Evolutionary conservation across 1,140 invertebrate species (phyloP), one percentile per base, ranked within the genome.

Genomic region (Drosophila obscura): DNA sequence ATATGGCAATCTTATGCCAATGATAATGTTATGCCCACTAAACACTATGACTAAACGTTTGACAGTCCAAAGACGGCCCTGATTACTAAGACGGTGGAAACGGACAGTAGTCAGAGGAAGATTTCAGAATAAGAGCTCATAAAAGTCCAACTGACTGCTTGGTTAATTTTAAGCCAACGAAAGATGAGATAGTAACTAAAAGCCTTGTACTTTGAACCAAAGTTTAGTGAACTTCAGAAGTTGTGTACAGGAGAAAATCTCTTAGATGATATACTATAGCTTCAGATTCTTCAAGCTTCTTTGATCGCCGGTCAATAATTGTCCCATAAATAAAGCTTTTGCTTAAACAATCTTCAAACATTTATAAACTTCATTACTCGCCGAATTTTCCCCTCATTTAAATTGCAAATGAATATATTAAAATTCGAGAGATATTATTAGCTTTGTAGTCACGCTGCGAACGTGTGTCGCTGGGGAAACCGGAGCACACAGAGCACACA

Each of bases 401-500:
- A 65, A 66, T 66, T 24, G 5, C n/a, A 50, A 65, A 28, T 2
- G 9, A 31, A 65, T 28, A 65, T 45, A 43, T 65, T 65, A 13
- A 48, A 13, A 43, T 31, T 52, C 16, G 48, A 1, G 19, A n/a
- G 51, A 41, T 73, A 73, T 64, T 73, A 57, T 73, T 73, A 73
- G 60, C 52, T 43, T 43, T 31, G 19, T 19, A 58, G 67, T 69
- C 67, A 69, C 64, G 67, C 52, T 64, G 52, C 9, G 51, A 73
- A 41, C 69, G 71, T 73, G 71, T 73, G 71, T 56, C 59, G 35
- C 64, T 55, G 2, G 24, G 31, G 15, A 73, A 73, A 56, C 26
- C 59, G 63, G 52, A 57, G 71, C 71, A 53, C 63, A 73, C 28
- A 45, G 52, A 57, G 71, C 71, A 49, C 63, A 73, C 28, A 45